A percentile compares a stretch with the other conserved stretches of the same genome.
Evolutionary conservation across 2,113 vertebrate species (phyloP).

Genomic region (Paradoxurus hermaphroditus): DNA sequence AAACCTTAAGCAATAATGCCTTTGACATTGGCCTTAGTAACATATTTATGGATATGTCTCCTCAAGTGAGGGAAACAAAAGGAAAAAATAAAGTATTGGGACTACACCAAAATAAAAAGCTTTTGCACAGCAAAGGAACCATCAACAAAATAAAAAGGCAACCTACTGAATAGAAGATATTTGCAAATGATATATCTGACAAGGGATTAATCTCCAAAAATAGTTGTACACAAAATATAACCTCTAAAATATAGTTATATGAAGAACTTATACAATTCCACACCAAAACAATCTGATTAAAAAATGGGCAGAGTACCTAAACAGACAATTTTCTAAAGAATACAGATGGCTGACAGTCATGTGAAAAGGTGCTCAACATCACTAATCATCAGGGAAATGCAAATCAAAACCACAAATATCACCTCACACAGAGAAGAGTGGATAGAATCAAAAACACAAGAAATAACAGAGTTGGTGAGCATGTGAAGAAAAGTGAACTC

Average conservation of each 20-base stretch:
- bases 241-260: neutral
- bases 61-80: neutral
- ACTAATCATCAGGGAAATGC: neutral
- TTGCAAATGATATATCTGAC: neutral
- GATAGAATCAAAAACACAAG: neutral
- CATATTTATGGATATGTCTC: neutral
- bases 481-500: neutral
- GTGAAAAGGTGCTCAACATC: neutral
- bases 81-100: neutral
- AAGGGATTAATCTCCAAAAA: neutral
- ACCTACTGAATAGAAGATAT: neutral
- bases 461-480: neutral
- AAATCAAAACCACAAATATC: neutral
- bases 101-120: neutral
- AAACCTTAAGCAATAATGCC: neutral
- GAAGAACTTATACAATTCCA: neutral
- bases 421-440: neutral
- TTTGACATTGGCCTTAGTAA: neutral
- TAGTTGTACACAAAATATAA: neutral
- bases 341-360: neutral
- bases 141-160: neutral
- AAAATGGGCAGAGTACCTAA: neutral
- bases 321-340: neutral
- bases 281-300: neutral
- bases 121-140: neutral